Conservation (phyloP, 2,797 vertebrate species). For the Squalus acanthias region DNA sequence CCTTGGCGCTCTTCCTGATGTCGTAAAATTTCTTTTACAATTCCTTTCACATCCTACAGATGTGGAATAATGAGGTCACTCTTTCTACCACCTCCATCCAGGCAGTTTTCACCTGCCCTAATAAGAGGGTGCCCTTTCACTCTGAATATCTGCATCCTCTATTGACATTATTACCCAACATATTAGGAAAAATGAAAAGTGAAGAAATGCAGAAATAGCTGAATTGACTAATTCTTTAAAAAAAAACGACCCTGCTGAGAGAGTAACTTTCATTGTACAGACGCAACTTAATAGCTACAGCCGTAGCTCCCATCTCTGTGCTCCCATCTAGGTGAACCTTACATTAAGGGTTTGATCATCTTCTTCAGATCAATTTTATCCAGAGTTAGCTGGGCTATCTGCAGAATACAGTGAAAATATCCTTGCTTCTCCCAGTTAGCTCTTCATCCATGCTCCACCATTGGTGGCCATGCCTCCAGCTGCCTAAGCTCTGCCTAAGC, state of each 20-base stretch:
- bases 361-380: neutral
- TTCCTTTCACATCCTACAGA: no score
- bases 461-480: neutral
- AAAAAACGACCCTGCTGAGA: neutral
- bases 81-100: no score
- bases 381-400: neutral
- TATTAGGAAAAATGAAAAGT: no score
- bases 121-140: no score
- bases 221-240: no score
- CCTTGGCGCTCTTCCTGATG: neutral
- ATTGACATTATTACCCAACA: no score
- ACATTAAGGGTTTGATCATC: neutral
- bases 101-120: no score
- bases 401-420: neutral
- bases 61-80: no score
- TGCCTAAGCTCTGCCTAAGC: no score
- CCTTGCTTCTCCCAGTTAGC: neutral
- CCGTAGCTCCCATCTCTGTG: neutral
- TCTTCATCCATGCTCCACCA: neutral
- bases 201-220: no score
- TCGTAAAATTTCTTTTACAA: no score
- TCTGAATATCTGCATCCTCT: no score
- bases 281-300: neutral
- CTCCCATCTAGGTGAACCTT: neutral
- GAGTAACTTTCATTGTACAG: neutral